Evolutionary conservation across 2,888 invertebrate species (phyloP), one percentile per base, ranked within the genome.

Genomic region (Leptopilina myrica): DNA sequence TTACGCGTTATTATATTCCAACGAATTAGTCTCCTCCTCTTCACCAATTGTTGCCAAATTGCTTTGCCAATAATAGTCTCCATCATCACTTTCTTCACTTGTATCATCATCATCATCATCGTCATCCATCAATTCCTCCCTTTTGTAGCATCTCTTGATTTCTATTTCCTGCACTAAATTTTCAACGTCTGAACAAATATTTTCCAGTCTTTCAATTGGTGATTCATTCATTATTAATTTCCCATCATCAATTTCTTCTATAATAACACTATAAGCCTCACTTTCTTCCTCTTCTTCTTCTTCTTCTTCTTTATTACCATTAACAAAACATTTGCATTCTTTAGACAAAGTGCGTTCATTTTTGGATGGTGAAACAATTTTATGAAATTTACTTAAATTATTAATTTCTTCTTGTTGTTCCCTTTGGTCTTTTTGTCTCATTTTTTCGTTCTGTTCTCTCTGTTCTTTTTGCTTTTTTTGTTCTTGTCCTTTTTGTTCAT

Each of bases 41-140:
- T 95, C 95, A 20, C 95, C 95, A 84, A 95, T 95, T 40, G 95
- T 95, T 75, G 95, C 95, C 75, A 95, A 92, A 82, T 90, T 90
- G 76, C 89, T 90, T 75, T 90, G 90, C 91, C 91, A 91, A 73
- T 90, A 91, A 79, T 90, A 91, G 84, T 90, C 89, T 56, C 85
- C 89, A 9, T 92, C 89, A 79, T 88, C 89, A 82, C 88, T 90
- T 12, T 93, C 90, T 12, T 89, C 89, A 76, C 87, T 93, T 92
- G 94, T 86, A 90, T 93, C 89, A 92, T 93, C 76, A 92, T 93
- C 80, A 90, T 93, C 89, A 92, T 93, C 76, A 92, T 93, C 80
- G 91, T 81, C 83, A 20, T 56, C 73, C 53, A 56, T 56, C 14
- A 33, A 53, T 56, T 56, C 26, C 53, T n/a, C 56, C 56, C 73